Evolutionary conservation across 2,797 vertebrate genomes (phyloP), one percentile per base, ranked within the genome.

Genomic region (Knipowitschia caucasica): DNA sequence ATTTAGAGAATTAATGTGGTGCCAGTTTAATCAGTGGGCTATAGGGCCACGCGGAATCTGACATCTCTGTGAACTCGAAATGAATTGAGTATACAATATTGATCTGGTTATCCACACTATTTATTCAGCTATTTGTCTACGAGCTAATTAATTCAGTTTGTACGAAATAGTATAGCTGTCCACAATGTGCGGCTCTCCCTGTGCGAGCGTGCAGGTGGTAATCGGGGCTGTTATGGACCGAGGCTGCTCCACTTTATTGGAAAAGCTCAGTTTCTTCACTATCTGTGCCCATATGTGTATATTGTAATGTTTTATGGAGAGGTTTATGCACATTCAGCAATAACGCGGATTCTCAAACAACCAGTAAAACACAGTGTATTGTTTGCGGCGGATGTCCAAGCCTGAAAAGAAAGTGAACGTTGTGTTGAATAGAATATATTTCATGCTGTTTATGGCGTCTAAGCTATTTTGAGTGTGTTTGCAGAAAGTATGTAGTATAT

Each of bases 1-100:
- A 91, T 89, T 85, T 71, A 67, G 73, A 84, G 87, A 86, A 90
- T 88, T 88, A 89, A 89, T 89, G 86, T 77, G 82, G 84, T 86
- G 84, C 86, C 80, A 77, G 81, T 86, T 88, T 86, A 89, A 89
- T 89, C 87, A 86, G 83, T 72, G 80, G 65, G 77, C 78, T 71
- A 80, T 72, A 60, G 77, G 79, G 83, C 82, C 82, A 83, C 79
- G 82, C 77, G 66, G 82, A 87, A 84, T 85, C 76, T 89, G 82
- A 88, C 89, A 86, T 84, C 84, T 84, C 77, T 81, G 83, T 89
- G 85, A 89, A 89, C 88, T 84, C 83, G 7, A 82, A 87, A 89
- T 88, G 85, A 88, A 88, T 86, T 84, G 82, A 82, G 82, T 84
- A 82, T 82, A 83, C 78, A 77, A 33, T 86, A 90, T 90, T 79